Evolutionary conservation across 1,140 invertebrate species (phyloP).

Genomic region (Pemphigus obesinymphae): DNA sequence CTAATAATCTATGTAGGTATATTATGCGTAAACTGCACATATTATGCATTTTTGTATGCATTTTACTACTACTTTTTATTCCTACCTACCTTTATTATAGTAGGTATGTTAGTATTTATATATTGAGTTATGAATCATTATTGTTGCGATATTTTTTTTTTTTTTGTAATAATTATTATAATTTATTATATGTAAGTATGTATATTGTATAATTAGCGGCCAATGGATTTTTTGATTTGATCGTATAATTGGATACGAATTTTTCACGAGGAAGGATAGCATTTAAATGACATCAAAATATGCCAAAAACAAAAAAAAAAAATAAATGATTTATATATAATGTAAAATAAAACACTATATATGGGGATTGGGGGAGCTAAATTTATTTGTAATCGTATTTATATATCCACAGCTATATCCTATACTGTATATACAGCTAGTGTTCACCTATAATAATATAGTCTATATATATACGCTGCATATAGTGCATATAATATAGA

Average conservation of each 20-base stretch:
- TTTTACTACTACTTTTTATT: too few species aligned
- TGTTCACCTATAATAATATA: too few species aligned
- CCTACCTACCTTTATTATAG: too few species aligned
- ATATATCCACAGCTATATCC: too few species aligned
- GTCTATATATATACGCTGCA: too few species aligned
- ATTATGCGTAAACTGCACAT: too few species aligned
- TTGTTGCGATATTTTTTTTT: background rate
- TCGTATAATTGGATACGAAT: background rate
- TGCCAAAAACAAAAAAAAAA: background rate
- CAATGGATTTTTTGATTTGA: background rate
- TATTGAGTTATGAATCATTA: background rate
- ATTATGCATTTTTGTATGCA: too few species aligned
- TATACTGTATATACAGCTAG: too few species aligned
- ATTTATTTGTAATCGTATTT: too few species aligned
- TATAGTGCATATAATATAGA: too few species aligned
- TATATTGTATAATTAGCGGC: background rate
- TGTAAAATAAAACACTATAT: background rate
- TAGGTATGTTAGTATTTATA: background rate
- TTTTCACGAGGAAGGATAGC: background rate
- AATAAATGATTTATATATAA: background rate
- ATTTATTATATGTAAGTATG: background rate
- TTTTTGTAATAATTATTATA: too few species aligned
- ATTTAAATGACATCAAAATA: background rate
- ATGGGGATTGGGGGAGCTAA: background rate
- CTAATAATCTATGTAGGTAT: too few species aligned